Percentiles rank a stretch among this genome's conserved stretches.
Evolutionary conservation across 2,797 vertebrate genomes (phyloP).

Genomic region (Sebastiscus albofasciatus): DNA sequence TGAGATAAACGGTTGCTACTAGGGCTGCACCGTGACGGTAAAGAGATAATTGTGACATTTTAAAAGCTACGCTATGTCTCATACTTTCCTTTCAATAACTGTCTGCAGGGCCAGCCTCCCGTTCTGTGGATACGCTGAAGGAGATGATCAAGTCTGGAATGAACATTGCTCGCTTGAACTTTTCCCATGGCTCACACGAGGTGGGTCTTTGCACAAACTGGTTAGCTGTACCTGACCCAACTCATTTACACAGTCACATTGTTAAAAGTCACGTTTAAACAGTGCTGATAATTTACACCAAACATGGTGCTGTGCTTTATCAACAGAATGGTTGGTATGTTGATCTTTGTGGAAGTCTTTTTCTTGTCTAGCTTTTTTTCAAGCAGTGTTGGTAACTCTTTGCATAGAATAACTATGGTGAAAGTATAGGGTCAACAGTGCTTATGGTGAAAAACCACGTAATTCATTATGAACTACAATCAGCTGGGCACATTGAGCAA

Average conservation of each 20-base stretch:
- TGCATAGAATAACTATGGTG: neutral
- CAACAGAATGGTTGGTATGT: neutral
- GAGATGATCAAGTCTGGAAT: slow-evolving; percentile 99
- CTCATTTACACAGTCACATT: too few relatives aligned
- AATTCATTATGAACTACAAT: neutral
- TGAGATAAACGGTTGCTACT: neutral
- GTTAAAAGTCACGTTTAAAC: slow-evolving; percentile 11
- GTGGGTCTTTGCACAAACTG: slow-evolving; percentile 74
- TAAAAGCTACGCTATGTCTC: neutral
- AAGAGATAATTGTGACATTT: neutral
- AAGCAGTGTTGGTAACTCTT: neutral
- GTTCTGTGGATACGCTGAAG: slow-evolving; percentile 91
- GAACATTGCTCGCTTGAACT: slow-evolving; percentile 98
- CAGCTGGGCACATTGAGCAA: neutral
- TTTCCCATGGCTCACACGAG: slow-evolving; percentile 97
- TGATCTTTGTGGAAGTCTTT: neutral
- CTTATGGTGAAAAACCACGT: neutral
- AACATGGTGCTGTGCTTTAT: slow-evolving; percentile 52
- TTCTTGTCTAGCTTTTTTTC: neutral
- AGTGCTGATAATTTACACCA: slow-evolving; percentile 15
- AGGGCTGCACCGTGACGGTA: too few relatives aligned
- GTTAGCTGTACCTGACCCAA: too few relatives aligned
- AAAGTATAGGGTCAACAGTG: neutral
- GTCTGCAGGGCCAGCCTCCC: slow-evolving; percentile 91
- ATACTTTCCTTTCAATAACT: neutral